phyloP scores from a whole-genome alignment of 2,888 invertebrate species.

The Drosophila neonasuta region DNA sequence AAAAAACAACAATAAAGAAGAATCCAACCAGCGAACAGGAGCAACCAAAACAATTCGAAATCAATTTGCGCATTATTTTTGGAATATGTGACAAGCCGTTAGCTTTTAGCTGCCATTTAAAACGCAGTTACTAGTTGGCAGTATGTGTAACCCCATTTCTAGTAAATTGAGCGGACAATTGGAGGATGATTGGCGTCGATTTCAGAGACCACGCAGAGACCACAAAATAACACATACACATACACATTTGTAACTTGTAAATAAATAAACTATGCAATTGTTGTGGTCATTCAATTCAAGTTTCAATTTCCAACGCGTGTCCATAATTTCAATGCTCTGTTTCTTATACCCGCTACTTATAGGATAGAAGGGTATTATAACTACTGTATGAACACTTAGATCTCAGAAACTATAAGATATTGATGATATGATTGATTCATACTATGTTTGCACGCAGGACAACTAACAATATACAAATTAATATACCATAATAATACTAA shows the following conservation, averaged over 20 bases:
- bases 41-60: conserved; percentile 46
- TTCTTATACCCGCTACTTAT: background rate
- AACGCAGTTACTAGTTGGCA: conserved; percentile 44
- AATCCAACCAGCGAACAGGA: conserved; percentile 15
- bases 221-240: conserved; percentile 13
- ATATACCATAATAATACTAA: no score
- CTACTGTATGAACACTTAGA: no score
- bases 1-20: conserved; percentile 18
- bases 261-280: conserved; percentile 38
- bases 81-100: conserved; percentile 63
- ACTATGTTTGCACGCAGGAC: no score
- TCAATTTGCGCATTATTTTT: conserved; percentile 67
- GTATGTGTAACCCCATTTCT: conserved; percentile 17
- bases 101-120: conserved; percentile 61
- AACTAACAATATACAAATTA: no score
- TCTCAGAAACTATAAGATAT: no score
- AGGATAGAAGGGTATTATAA: no score
- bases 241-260: conserved; percentile 22
- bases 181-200: conserved; percentile 50
- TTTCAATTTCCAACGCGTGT: conserved; percentile 66
- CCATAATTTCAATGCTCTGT: conserved; percentile 48
- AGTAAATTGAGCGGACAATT: conserved; percentile 65
- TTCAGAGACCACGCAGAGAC: conserved; percentile 23
- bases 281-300: conserved; percentile 35
- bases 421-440: no score